Evolutionary conservation across 2,797 vertebrate genomes (phyloP), one percentile per base, ranked within the genome.

Genomic region (Tapera naevia): DNA sequence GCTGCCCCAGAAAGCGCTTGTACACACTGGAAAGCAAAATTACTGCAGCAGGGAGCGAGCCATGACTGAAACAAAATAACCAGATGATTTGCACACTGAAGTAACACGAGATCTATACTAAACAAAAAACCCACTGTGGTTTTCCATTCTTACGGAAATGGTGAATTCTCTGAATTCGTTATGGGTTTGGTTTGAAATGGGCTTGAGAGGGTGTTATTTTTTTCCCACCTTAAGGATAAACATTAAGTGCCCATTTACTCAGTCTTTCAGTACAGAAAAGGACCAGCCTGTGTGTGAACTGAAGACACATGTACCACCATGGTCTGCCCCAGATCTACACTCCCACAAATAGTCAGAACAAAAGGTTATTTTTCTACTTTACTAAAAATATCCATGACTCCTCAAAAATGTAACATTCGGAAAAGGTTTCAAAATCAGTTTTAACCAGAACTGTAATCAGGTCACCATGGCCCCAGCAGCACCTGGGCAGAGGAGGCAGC

Each of bases 51-150:
- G 22, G 50, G 24, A 50, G 14, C 27, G 33, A 91, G 22, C 8
- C 15, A 11, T 24, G 39, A 37, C n/a, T 1, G 0, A 69, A 86
- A 70, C 8, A 51, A 45, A 88, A 53, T 27, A 23, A 50, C 7
- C 22, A 60, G 28, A 8, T 32, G n/a, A 65, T 0, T 1, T 37
- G 51, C 35, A 48, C 0, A 0, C 21, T 74, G 48, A 81, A 80
- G 46, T 33, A 64, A 69, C 17, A 51, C 4, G 74, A 35, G 30
- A 13, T 64, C 56, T 35, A 23, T 10, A 14, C 30, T 57, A 81
- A 33, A 73, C 11, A 9, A 72, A 28, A 61, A 71, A 27, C 7
- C 25, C 17, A 54, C 14, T 23, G 17, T 0, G 0, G 3, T 60
- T 45, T 70, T 67, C 28, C 21, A 25, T 12, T 53, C 37, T 53